Conservation (phyloP, 2,113 vertebrate genomes). For the Carassius gibelio region DNA sequence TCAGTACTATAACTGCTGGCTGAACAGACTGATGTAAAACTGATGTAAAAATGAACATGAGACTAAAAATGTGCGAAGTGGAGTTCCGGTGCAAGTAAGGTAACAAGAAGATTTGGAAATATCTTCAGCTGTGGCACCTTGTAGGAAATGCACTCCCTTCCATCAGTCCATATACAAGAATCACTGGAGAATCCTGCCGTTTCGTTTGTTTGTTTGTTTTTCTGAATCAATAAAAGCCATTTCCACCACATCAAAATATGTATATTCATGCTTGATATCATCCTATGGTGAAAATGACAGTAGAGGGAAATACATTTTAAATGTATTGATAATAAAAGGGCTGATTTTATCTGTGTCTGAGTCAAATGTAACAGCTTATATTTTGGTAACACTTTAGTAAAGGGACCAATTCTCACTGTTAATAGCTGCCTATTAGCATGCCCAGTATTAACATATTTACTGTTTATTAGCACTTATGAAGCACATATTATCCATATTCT, state of each 20-base stretch:
- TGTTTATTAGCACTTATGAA: too few species aligned
- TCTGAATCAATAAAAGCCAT: not conserved
- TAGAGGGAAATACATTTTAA: not conserved
- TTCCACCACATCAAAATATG: not conserved
- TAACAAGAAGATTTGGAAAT: not conserved
- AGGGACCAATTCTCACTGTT: too few species aligned
- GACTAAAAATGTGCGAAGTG: not conserved
- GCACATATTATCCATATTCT: too few species aligned
- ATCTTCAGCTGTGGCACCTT: not conserved
- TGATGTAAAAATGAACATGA: slow-evolving; percentile 3
- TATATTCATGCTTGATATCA: not conserved
- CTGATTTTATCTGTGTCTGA: too few species aligned
- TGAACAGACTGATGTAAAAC: slow-evolving; percentile 38
- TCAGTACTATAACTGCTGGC: slow-evolving; percentile 57
- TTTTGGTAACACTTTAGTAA: too few species aligned
- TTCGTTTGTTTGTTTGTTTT: not conserved
- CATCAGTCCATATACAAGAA: not conserved
- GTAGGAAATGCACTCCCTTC: not conserved
- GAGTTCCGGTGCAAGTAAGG: not conserved
- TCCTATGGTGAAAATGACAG: not conserved
- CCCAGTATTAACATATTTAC: too few species aligned
- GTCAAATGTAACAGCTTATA: too few species aligned
- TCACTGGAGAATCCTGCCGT: not conserved
- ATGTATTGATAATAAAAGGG: not conserved
- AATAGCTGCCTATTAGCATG: too few species aligned